Evolutionary conservation across 2,888 invertebrate species (phyloP).

Genomic region (Actias luna): DNA sequence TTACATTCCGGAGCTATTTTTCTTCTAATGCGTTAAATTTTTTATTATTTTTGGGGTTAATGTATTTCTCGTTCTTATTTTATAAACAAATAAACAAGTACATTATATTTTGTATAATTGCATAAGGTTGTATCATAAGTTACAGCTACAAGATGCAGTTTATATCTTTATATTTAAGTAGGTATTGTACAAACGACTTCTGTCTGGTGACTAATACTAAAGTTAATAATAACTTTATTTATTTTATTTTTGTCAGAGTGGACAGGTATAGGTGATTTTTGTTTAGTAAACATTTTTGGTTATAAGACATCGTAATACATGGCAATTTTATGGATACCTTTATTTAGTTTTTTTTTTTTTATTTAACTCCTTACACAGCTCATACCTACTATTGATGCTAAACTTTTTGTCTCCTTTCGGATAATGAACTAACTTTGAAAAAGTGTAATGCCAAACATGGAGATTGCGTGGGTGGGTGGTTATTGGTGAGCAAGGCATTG

Average conservation of each 20-base stretch:
- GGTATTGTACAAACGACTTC: conserved; percentile 66
- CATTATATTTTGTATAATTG: conserved; percentile 79
- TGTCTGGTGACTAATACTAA: conserved; percentile 52
- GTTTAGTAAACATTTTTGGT: conserved; percentile 56
- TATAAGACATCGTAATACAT: conserved; percentile 60
- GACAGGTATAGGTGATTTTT: conserved; percentile 59
- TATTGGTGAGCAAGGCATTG: too few relatives aligned
- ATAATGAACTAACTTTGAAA: too few relatives aligned
- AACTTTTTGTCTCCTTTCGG: too few relatives aligned
- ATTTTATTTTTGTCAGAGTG: conserved; percentile 63
- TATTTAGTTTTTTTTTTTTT: conserved; percentile 49
- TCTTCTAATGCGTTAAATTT: conserved; percentile 1
- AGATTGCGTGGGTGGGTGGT: too few relatives aligned
- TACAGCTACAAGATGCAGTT: conserved; percentile 55
- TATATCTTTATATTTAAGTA: conserved; percentile 51
- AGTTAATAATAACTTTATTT: conserved; percentile 67
- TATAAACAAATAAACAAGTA: conserved; percentile 72
- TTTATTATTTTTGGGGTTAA: conserved; percentile 12
- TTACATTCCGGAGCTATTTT: conserved; percentile 49
- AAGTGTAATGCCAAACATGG: too few relatives aligned
- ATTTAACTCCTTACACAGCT: conserved; percentile 17
- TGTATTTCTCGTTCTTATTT: conserved; percentile 39
- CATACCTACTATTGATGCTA: neutral
- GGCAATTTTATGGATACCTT: conserved; percentile 63
- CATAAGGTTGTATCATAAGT: conserved; percentile 76